These are phyloP conservation scores for Parasteatoda tepidariorum DNA, from an alignment of 1,140 invertebrate species.

Conservation along the genomic window DNA sequence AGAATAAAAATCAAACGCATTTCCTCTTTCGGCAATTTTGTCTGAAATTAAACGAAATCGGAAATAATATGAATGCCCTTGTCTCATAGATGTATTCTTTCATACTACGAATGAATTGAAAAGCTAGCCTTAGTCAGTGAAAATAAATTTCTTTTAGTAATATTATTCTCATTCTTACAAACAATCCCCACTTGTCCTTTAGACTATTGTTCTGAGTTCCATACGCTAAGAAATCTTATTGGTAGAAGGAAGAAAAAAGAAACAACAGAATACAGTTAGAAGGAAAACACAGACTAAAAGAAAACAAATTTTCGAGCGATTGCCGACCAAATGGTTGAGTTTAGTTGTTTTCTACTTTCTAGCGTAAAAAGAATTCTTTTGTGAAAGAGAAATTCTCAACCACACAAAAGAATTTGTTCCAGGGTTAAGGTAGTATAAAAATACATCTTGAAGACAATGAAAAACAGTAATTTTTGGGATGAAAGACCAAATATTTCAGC, in stretches of 20 bases:
- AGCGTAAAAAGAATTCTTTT: background rate
- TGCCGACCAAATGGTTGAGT: background rate
- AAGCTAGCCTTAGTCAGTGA: background rate
- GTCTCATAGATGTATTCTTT: background rate
- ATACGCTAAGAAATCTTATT: background rate
- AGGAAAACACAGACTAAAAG: background rate
- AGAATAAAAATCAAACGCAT: no score
- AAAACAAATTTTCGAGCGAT: background rate
- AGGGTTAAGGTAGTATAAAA: no score
- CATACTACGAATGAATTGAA: background rate
- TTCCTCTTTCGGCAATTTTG: background rate
- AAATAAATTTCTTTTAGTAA: background rate
- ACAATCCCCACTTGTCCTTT: background rate
- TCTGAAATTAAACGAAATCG: background rate
- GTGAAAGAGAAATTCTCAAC: no score
- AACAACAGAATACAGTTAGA: background rate
- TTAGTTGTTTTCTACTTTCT: background rate
- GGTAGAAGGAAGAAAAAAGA: background rate
- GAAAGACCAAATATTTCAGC: no score
- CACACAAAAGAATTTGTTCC: no score
- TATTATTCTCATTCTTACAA: background rate
- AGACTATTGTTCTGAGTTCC: background rate
- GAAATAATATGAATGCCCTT: background rate
- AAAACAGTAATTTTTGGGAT: no score
- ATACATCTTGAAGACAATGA: no score